Conservation (phyloP, 2,113 vertebrate species). For the Todiramphus chloris region DNA sequence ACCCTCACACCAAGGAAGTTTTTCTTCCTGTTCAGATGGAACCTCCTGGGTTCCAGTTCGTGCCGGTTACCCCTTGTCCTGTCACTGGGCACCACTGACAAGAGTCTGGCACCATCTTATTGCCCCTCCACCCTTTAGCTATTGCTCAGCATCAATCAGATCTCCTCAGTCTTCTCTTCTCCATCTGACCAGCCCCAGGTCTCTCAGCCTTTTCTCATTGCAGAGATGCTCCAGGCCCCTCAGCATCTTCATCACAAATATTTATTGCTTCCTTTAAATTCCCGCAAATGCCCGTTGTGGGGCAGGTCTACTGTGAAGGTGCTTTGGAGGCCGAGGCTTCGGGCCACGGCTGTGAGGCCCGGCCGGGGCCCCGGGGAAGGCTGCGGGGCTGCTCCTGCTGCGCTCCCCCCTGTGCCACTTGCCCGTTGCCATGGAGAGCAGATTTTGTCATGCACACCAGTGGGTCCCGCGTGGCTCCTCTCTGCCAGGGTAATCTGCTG, state of each 20-base stretch:
- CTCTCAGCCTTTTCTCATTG: no score
- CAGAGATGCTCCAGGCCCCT: background rate
- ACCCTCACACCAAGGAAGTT: no score
- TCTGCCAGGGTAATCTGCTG: constrained; percentile 61
- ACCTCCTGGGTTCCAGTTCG: no score
- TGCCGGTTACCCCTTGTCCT: no score
- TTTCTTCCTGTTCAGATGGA: no score
- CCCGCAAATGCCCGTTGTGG: background rate
- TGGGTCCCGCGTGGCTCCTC: constrained; percentile 48
- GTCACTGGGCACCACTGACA: no score
- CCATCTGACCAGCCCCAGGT: no score
- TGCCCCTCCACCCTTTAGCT: background rate
- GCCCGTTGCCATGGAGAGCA: constrained; percentile 75
- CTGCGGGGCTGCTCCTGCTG: constrained; percentile 33
- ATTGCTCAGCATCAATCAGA: no score
- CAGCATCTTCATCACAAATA: background rate
- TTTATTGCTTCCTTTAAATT: background rate
- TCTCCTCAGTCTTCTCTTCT: no score
- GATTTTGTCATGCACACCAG: constrained; percentile 69
- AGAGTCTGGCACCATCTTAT: background rate
- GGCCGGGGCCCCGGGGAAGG: constrained; percentile 21
- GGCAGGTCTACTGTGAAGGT: background rate
- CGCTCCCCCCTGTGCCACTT: background rate
- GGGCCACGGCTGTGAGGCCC: background rate
- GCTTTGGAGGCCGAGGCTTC: constrained; percentile 27